Base-by-base conservation (phyloP, 2,797 vertebrate genomes). In the Sebastes cheni region DNA sequence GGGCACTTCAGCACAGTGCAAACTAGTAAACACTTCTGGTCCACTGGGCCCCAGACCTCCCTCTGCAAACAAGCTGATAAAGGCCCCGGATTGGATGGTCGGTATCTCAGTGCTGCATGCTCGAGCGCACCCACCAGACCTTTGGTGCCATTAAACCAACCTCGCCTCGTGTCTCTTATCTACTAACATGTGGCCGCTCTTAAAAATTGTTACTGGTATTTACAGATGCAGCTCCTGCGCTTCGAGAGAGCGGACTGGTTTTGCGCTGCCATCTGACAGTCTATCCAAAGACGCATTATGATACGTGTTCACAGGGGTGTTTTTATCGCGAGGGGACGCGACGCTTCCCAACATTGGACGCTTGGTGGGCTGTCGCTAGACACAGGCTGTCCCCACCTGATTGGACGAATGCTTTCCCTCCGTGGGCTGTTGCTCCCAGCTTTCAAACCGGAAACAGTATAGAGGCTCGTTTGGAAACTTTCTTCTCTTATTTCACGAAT, bases 201-300 rank as follows among this genome's bases (percentile, higher is more conserved):
- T 32, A 32, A 84, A 87, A 80, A 54, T 59, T 59, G 67, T 82
- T 83, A 69, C 82, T 81, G 86, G 75, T 85, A 25, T 84, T 88
- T 86, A 30, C 80, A 79, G 84, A 85, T 88, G 84, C 86, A 65
- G 86, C 76, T 89, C 32, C 82, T 90, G 86, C 79, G 82, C 88
- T 86, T 79, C 16, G 82, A 90, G 93, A 94, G 89, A 93, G 93
- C 77, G 93, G 88, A 13, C 84, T 84, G 89, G 55, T 89, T 87
- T 88, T 88, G 87, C 84, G 88, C 91, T 85, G 90, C 74, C 42
- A 89, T 89, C 91, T 90, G 90, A 91, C 70, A 87, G 86, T 88
- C 89, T 42, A 42, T 92, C 92, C 90, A 94, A 93, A 92, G 89
- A 92, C 94, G 90, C 93, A 94, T 82, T 92, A 91, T 42, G 39